Evolutionary conservation across 2,888 invertebrate genomes (phyloP).

Genomic region (Cephus nigrinus): DNA sequence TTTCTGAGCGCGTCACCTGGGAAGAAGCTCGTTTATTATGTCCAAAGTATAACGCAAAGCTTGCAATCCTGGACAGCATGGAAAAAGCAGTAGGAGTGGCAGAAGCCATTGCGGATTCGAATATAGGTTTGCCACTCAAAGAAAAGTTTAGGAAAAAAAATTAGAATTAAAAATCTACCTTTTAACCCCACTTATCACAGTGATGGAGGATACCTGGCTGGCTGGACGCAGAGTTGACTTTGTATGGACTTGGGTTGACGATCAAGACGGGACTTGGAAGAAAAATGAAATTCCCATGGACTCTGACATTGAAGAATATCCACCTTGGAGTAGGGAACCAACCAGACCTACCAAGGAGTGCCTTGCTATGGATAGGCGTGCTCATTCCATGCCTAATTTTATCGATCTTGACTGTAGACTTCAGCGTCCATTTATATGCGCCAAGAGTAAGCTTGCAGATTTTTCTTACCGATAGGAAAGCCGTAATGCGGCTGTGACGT

Average conservation of each 20-base stretch:
- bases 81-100: slow-evolving; percentile 68
- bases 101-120: slow-evolving; percentile 68
- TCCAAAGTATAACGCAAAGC: slow-evolving; percentile 34
- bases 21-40: slow-evolving; percentile 68
- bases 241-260: slow-evolving; percentile 40
- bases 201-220: slow-evolving; percentile 45
- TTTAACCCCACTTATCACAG: slow-evolving; percentile 19
- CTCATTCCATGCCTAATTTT: slow-evolving; percentile 69
- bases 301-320: slow-evolving; percentile 66
- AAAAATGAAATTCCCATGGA: slow-evolving; percentile 60
- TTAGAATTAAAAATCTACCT: not conserved
- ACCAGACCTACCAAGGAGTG: slow-evolving; percentile 59
- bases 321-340: slow-evolving; percentile 66
- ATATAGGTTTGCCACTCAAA: slow-evolving; percentile 59
- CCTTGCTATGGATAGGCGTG: slow-evolving; percentile 68
- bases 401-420: slow-evolving; percentile 69
- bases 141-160: too few relatives aligned
- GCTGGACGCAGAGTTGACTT: slow-evolving; percentile 39
- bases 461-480: not conserved
- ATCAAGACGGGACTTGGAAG: slow-evolving; percentile 21
- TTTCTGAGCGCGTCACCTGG: slow-evolving; percentile 68
- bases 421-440: slow-evolving; percentile 68
- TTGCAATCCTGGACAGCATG: slow-evolving; percentile 66
- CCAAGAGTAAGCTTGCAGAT: slow-evolving; percentile 60
- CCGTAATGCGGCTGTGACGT: not conserved